Evolutionary conservation across 1,140 invertebrate species (phyloP), one percentile per base, ranked within the genome.

Genomic region (Dolichoris vasculosae): DNA sequence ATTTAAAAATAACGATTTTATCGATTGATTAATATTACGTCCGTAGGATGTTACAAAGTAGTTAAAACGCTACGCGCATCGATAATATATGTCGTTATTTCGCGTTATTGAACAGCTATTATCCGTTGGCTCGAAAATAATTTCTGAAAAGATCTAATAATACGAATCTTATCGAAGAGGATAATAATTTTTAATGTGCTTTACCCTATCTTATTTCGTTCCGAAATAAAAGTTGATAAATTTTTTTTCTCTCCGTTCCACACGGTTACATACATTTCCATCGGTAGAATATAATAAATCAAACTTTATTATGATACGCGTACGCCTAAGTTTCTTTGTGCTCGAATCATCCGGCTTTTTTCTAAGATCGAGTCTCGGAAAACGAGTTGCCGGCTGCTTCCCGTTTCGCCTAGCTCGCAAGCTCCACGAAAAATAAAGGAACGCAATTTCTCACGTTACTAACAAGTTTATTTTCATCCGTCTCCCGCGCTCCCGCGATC

Each of bases 401-500:
- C 15, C 30, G 40, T 30, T 9, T 26, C 23, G 55, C 55, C 23
- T 26, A n/a, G n/a, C 23, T 79, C 26, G 4, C 48, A 13, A n/a
- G 6, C 32, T 23, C 23, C 1, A 59, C 17, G 71, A 32, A 23
- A 83, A 84, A 78, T 69, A 78, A 69, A 78, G 40, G 26, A 84
- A 6, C 1, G 1, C 38, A 8, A 84, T 77, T 84, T 84, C 75
- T 84, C 82, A 69, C 75, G 43, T 69, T 59, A 17, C 51, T 0
- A 35, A 46, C n/a, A 32, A 32, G 30, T 67, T 40, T 20, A 32
- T 55, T 73, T 75, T 17, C 20, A 1, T 40, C 46, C 32, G 8
- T 20, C 51, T 43, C 23, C 7, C 1, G 35, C 20, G 55, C 38
- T 15, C 1, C 15, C 67, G 35, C n/a, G n/a, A n/a, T 43, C 23